A percentile compares a stretch with the other conserved stretches of the same genome.
phyloP scores from a whole-genome alignment of 2,797 vertebrate genomes.

The Chaetophractus vellerosus region DNA sequence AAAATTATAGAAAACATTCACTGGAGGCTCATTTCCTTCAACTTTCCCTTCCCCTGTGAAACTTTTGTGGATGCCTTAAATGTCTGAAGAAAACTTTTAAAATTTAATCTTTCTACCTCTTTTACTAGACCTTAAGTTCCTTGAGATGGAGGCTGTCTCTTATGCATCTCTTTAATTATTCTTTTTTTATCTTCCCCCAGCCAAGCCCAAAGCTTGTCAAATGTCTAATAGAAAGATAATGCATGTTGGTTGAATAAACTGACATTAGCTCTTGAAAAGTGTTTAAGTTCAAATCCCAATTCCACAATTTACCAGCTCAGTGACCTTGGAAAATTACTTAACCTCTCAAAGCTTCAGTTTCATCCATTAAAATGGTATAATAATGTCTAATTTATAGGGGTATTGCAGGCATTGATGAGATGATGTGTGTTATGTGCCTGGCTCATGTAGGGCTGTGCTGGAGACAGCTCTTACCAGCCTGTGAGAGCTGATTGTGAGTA shows the following conservation, averaged over 20 bases:
- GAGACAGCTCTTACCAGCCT: not conserved
- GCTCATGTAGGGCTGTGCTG: not conserved
- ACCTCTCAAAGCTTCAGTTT: slow-evolving; percentile 20
- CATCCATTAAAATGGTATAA: not conserved
- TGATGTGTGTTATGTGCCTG: not conserved
- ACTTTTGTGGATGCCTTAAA: not conserved
- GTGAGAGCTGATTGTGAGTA: not conserved
- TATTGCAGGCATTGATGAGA: not conserved
- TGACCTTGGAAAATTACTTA: not conserved
- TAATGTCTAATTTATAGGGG: not conserved
- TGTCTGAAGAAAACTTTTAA: not conserved
- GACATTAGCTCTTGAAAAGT: not conserved
- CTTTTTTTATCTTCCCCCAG: not conserved
- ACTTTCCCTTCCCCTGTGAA: not conserved
- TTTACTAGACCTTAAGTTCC: not conserved
- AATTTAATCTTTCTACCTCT: not conserved
- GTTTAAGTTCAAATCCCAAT: slow-evolving; percentile 6
- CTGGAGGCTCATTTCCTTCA: not conserved
- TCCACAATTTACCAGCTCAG: not conserved
- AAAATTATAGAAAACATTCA: slow-evolving; percentile 10
- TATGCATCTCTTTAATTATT: not conserved
- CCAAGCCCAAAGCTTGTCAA: not conserved
- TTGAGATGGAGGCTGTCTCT: not conserved
- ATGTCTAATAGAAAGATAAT: not conserved
- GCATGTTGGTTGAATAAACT: not conserved